Conservation (phyloP, 2,797 vertebrate genomes). For the Cryptoprocta ferox region DNA sequence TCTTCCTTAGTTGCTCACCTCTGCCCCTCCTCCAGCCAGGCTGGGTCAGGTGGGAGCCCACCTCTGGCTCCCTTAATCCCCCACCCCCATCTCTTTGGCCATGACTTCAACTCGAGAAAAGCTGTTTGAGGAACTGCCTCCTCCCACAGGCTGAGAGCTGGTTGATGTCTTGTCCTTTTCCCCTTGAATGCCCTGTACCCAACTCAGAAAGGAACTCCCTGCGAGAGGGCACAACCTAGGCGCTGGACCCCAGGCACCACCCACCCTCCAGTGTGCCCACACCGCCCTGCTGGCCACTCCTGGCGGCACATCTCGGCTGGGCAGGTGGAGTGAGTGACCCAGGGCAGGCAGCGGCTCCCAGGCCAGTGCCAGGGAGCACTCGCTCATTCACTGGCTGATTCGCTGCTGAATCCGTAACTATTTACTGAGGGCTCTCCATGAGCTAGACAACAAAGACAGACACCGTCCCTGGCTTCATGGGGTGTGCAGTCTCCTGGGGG, state of each 20-base stretch:
- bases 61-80: neutral
- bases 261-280: neutral
- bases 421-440: neutral
- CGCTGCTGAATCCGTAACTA: too few species aligned
- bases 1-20: neutral
- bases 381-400: neutral
- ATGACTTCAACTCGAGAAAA: neutral
- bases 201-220: neutral
- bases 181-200: neutral
- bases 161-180: neutral
- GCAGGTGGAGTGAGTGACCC: neutral
- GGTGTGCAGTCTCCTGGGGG: fast-evolving
- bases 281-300: neutral
- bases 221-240: neutral
- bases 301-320: neutral
- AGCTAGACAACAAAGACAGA: neutral
- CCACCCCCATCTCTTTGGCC: neutral
- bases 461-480: neutral
- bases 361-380: neutral
- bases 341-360: neutral
- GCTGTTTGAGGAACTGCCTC: neutral
- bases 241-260: neutral
- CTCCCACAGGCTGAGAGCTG: neutral
- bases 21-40: neutral
- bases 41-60: neutral